Conservation (phyloP, 2,797 vertebrate species). For the Spatula clypeata region DNA sequence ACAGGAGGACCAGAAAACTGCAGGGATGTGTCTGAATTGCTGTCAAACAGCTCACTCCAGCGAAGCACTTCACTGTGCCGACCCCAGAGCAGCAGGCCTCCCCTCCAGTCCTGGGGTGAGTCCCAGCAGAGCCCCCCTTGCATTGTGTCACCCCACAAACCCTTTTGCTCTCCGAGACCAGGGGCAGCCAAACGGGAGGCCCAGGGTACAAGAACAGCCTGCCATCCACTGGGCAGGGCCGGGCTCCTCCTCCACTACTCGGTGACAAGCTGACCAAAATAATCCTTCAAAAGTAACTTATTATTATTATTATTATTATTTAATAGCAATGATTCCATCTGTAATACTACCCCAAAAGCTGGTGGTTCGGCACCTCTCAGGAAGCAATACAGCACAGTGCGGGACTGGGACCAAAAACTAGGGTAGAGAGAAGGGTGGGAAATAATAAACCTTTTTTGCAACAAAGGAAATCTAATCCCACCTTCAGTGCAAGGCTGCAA, state of each 20-base stretch:
- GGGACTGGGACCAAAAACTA: no score
- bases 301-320: no score
- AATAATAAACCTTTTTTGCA: no score
- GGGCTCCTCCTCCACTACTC: accelerated
- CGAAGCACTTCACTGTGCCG: background rate
- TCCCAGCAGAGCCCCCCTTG: background rate
- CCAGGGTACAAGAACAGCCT: background rate
- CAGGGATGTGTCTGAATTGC: no score
- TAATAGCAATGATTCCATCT: no score
- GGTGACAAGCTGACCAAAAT: background rate
- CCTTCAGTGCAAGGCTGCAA: no score
- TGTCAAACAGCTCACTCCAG: background rate
- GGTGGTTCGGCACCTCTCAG: no score
- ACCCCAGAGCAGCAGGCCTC: background rate
- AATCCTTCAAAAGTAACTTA: background rate
- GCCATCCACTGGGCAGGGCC: accelerated
- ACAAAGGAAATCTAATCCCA: no score
- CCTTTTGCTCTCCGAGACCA: background rate
- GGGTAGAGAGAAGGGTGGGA: no score
- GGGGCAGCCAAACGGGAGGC: background rate
- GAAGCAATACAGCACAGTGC: no score
- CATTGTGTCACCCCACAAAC: background rate
- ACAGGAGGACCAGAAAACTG: no score
- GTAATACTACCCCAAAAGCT: no score
- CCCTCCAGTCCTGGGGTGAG: background rate